These are phyloP conservation scores for Strix aluco DNA, from an alignment of 2,113 vertebrate genomes.

Conservation along the genomic window DNA sequence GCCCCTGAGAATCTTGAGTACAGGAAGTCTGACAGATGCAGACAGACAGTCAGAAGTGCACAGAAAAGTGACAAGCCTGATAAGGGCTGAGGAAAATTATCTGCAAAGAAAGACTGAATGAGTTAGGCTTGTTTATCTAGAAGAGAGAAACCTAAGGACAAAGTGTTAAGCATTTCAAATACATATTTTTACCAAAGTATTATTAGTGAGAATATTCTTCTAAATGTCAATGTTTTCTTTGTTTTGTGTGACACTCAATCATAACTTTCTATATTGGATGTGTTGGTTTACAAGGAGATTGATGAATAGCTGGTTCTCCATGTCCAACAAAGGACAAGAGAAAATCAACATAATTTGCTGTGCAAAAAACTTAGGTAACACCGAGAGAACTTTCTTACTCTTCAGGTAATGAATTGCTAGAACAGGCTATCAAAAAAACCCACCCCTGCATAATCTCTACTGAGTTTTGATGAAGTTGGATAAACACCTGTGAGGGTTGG, in stretches of 20 bases:
- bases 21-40: background rate
- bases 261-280: fast-evolving
- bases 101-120: background rate
- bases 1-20: background rate
- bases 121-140: background rate
- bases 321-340: background rate
- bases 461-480: background rate
- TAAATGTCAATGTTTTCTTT: background rate
- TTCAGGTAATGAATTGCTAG: background rate
- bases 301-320: background rate
- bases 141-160: background rate
- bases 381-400: background rate
- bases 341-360: background rate
- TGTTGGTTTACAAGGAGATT: background rate
- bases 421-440: background rate
- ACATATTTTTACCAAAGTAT: background rate
- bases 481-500: background rate
- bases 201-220: background rate
- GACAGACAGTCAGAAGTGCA: background rate
- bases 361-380: background rate
- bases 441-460: background rate
- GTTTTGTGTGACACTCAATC: background rate
- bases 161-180: background rate
- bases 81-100: background rate
- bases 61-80: background rate